Conservation (phyloP, 1,140 invertebrate species). For the Aporrectodea caliginosa region DNA sequence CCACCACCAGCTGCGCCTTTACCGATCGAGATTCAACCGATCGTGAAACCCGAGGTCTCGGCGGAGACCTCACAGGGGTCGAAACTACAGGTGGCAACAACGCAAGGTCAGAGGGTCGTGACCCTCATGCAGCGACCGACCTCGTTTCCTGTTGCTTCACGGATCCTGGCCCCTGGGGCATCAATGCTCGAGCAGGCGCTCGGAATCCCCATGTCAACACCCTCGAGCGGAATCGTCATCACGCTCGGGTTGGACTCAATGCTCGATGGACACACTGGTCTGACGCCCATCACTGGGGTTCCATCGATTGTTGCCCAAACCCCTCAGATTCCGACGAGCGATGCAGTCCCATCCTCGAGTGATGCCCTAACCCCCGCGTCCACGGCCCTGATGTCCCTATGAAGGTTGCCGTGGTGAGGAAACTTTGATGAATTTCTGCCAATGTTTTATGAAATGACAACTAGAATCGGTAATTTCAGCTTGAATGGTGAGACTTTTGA, state of each 20-base stretch:
- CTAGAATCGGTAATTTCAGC: too few relatives aligned
- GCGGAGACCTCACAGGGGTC: not conserved
- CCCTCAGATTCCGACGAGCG: slow-evolving; percentile 4
- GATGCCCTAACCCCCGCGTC: not conserved
- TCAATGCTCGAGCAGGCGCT: not conserved
- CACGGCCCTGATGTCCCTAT: not conserved
- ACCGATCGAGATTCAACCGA: not conserved
- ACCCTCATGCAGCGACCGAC: not conserved
- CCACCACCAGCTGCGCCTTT: too few relatives aligned
- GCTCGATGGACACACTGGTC: slow-evolving; percentile 85
- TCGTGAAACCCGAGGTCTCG: not conserved
- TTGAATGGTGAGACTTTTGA: too few relatives aligned
- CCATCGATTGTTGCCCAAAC: slow-evolving; percentile 40
- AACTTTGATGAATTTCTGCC: too few relatives aligned
- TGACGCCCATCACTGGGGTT: slow-evolving; percentile 68
- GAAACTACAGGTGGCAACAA: not conserved
- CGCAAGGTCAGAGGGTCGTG: not conserved
- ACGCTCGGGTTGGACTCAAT: slow-evolving; percentile 65
- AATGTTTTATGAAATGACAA: too few relatives aligned
- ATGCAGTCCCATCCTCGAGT: not conserved
- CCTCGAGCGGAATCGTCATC: slow-evolving; percentile 81
- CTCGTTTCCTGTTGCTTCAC: not conserved
- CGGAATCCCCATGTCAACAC: slow-evolving; percentile 79
- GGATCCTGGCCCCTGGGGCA: not conserved
- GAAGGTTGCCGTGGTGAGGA: too few relatives aligned